A percentile compares a stretch with the other conserved stretches of the same genome.
Conservation (phyloP, 2,888 invertebrate genomes). For the Doris montereyensis region DNA sequence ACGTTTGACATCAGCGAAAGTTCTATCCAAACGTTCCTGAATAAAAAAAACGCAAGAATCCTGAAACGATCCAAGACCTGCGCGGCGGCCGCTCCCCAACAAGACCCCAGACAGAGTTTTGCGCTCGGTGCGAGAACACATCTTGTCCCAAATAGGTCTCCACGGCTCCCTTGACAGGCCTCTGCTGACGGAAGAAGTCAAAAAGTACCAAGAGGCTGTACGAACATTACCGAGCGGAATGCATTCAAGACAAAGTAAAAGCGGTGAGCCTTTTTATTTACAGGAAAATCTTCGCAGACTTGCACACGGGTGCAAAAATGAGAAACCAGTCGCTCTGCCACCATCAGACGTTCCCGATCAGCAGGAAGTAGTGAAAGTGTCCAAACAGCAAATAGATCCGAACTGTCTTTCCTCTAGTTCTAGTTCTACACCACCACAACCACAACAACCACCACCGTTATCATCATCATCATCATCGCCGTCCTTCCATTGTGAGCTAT, state of each 20-base stretch:
- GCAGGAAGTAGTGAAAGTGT: no score
- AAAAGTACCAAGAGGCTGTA: conserved; percentile 35
- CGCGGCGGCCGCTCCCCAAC: conserved; percentile 36
- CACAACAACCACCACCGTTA: conserved; percentile 21
- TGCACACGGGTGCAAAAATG: conserved; percentile 26
- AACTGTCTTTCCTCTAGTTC: no score
- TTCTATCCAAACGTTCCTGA: conserved; percentile 36
- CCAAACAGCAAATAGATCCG: no score
- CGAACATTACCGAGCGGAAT: conserved; percentile 27
- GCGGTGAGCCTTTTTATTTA: conserved; percentile 37
- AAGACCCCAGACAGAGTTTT: conserved; percentile 26
- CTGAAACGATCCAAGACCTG: conserved; percentile 28
- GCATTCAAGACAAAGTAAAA: conserved; percentile 15
- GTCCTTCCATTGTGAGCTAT: conserved; percentile 18
- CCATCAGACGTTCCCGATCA: conserved; percentile 3
- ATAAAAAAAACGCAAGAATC: conserved; percentile 36
- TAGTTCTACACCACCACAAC: no score
- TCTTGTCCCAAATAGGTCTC: conserved; percentile 33
- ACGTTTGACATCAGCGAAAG: conserved; percentile 41
- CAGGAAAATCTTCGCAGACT: conserved; percentile 29
- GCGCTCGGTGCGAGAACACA: conserved; percentile 32
- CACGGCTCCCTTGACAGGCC: conserved; percentile 15
- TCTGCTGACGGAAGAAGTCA: not conserved
- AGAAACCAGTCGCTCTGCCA: conserved; percentile 21
- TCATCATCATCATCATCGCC: conserved; percentile 31